Base-by-base conservation (phyloP, 2,888 invertebrate species). In the Oxyscelio sp. region DNA sequence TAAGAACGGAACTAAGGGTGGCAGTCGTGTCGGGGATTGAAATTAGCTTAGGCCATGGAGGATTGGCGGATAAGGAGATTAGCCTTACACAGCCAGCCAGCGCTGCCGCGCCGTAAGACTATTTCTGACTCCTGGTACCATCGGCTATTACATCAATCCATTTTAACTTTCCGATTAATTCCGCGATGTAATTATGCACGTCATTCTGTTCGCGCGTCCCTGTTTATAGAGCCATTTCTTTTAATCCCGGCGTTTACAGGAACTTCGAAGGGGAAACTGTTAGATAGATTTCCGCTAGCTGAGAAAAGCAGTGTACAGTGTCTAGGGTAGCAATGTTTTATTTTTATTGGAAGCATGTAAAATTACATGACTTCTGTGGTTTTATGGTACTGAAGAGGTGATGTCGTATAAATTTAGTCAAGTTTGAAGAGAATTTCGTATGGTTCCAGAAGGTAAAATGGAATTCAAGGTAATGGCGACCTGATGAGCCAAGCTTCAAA, bases 1-100 rank as follows among this genome's bases (percentile, higher is more conserved):
- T 82, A 88, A 83, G 87, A 90, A 85, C 87, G 78, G 75, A 70
- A 58, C 43, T 58, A 77, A 66, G 84, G 70, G 78, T 73, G 73
- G 66, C 56, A 65, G 61, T 68, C 73, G 34, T 59, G 73, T 65
- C 66, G 61, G 68, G 73, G 73, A 81, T 81, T 74, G 81, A 81
- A 81, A 81, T 81, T 81, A 81, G 81, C 61, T 81, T 68, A 74
- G 61, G 74, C 66, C 81, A 68, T 74, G 81, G 65, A 81, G 80
- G 80, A 80, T 74, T 65, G 78, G 66, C 78, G 78, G 65, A 79
- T 79, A 71, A 80, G 66, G 59, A 65, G 71, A 80, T 73, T 65
- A 79, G 78, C 70, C 70, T 71, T 70, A 56, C 31, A 48, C 45
- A 68, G 66, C n/a, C 68, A 59, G 77, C 52, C 52, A 45, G 68